phyloP scores from a whole-genome alignment of 2,113 vertebrate species.

The Piaya cayana region DNA sequence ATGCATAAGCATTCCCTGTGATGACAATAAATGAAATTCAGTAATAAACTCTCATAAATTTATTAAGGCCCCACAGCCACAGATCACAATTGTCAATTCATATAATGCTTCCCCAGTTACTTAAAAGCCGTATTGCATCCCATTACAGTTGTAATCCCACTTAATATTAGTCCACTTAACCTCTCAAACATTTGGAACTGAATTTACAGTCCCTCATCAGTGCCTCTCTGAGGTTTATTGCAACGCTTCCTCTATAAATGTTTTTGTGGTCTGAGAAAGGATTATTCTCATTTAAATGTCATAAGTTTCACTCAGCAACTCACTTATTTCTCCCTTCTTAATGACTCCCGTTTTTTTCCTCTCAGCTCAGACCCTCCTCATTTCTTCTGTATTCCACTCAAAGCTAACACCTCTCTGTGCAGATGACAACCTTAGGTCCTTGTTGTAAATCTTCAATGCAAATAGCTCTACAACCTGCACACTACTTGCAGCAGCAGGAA shows the following conservation, averaged over 20 bases:
- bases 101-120: conserved; percentile 26
- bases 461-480: neutral
- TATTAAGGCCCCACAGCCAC: conserved; percentile 30
- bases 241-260: conserved; percentile 28
- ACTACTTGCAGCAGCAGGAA: neutral
- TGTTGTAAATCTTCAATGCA: neutral
- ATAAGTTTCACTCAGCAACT: neutral
- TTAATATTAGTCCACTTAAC: conserved; percentile 41
- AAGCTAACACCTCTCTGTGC: neutral
- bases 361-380: neutral
- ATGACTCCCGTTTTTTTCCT: neutral
- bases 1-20: neutral
- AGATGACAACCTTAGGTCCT: neutral
- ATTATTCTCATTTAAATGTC: neutral
- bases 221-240: conserved; percentile 29
- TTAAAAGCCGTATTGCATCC: conserved; percentile 1
- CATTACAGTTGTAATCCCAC: conserved; percentile 31
- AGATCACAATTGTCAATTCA: conserved; percentile 40
- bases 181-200: conserved; percentile 31
- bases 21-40: conserved; percentile 40
- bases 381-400: neutral
- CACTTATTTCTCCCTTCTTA: neutral
- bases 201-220: conserved; percentile 33
- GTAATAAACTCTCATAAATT: conserved; percentile 45
- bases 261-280: conserved; percentile 29